These are phyloP conservation scores for Endomychus coccineus DNA, from an alignment of 2,888 invertebrate genomes.

Conservation along the genomic window DNA sequence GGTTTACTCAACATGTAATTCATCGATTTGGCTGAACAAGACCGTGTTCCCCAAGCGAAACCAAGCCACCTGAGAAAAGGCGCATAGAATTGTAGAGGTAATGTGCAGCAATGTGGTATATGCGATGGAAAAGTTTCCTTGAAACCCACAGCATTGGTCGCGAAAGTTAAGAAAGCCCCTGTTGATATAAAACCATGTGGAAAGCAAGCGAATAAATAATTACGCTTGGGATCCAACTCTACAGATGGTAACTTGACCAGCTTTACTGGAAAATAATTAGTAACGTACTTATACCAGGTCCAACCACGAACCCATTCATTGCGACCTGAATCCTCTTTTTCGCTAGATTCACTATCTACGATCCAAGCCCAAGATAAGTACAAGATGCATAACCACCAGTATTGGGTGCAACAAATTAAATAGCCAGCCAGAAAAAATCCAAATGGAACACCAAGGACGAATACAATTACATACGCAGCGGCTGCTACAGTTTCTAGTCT, in stretches of 20 bases:
- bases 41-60: conserved; percentile 48
- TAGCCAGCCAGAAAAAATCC: conserved; percentile 50
- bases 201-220: conserved; percentile 76
- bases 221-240: conserved; percentile 67
- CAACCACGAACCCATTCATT: conserved; percentile 49
- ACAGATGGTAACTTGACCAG: conserved; percentile 76
- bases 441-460: conserved; percentile 53
- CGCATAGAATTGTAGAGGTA: conserved; percentile 61
- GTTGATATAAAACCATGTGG: conserved; percentile 82
- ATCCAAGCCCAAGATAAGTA: conserved; percentile 58
- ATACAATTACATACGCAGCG: conserved; percentile 60
- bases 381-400: conserved; percentile 49
- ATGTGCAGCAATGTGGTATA: conserved; percentile 46
- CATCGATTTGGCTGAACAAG: conserved; percentile 61
- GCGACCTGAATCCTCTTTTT: conserved; percentile 49
- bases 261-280: conserved; percentile 76
- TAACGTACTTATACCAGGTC: conserved; percentile 62
- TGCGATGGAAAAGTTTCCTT: conserved; percentile 48
- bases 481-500: conserved; percentile 80
- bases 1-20: conserved; percentile 50
- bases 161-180: conserved; percentile 74
- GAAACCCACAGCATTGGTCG: conserved; percentile 82
- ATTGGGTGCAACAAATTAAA: conserved; percentile 50
- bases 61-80: conserved; percentile 66
- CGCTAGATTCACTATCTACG: conserved; percentile 56